Evolutionary conservation across 1,140 invertebrate species (phyloP).

Genomic region (Octopus bimaculoides): DNA sequence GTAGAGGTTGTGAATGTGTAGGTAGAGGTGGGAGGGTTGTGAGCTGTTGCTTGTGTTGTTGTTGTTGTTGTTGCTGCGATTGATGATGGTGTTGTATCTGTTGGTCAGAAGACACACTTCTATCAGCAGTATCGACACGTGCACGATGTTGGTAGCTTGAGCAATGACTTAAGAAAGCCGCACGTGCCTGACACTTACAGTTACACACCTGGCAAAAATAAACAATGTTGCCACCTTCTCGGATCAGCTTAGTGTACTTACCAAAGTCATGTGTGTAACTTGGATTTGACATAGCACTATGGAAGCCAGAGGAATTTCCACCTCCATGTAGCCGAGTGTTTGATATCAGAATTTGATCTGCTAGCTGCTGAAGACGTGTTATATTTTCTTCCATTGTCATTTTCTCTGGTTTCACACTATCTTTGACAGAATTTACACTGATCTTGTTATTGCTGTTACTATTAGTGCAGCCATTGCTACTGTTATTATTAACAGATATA

Average conservation of each 20-base stretch:
- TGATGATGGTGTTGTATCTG: neutral
- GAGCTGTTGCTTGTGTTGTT: neutral
- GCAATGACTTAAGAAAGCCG: conserved; percentile 42
- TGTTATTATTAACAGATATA: too few species aligned
- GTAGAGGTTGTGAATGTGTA: neutral
- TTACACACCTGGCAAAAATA: conserved; percentile 50
- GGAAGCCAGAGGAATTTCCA: neutral
- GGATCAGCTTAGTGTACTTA: conserved; percentile 43
- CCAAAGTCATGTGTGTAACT: conserved; percentile 45
- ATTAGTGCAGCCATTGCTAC: too few species aligned
- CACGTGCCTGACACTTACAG: conserved; percentile 43
- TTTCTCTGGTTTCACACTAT: neutral
- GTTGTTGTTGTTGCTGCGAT: neutral
- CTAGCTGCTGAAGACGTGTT: conserved; percentile 28
- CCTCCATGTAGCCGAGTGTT: conserved; percentile 4
- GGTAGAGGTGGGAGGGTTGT: neutral
- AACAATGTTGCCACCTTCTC: conserved; percentile 47
- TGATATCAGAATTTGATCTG: conserved; percentile 34
- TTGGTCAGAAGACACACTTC: neutral
- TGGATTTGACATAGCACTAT: conserved; percentile 14
- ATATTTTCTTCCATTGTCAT: conserved; percentile 11
- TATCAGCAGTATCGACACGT: conserved; percentile 29
- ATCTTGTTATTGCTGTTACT: too few species aligned
- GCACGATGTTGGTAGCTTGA: conserved; percentile 31
- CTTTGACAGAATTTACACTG: neutral